Evolutionary conservation across 2,113 vertebrate species (phyloP).

Genomic region (Pipa parva): DNA sequence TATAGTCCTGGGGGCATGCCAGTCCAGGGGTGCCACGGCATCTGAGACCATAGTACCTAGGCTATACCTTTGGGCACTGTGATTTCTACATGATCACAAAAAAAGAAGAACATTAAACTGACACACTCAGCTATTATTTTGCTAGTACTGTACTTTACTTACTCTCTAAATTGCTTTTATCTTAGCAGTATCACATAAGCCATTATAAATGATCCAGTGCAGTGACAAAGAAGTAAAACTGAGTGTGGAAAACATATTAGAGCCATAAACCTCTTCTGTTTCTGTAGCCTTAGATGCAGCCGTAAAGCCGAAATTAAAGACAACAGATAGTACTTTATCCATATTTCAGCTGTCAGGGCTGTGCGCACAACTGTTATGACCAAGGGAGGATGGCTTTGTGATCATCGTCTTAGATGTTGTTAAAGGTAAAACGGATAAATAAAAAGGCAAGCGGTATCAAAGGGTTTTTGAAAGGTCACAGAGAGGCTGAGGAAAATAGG

Average conservation of each 20-base stretch:
- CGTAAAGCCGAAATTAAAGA: slow-evolving; percentile 12
- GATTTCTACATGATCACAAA: too few species aligned
- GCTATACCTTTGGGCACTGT: too few species aligned
- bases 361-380: slow-evolving; percentile 51
- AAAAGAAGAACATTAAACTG: too few species aligned
- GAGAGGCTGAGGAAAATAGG: slow-evolving; percentile 62
- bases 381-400: slow-evolving; percentile 49
- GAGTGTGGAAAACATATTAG: slow-evolving; percentile 8
- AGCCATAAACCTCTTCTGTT: slow-evolving; percentile 6
- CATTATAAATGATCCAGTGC: slow-evolving; percentile 6
- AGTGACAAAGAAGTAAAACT: slow-evolving; percentile 15
- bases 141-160: neutral
- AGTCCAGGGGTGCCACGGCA: too few species aligned
- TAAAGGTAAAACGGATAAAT: slow-evolving; percentile 53
- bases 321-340: slow-evolving; percentile 42
- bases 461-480: slow-evolving; percentile 51
- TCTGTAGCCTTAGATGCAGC: neutral
- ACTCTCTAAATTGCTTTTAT: slow-evolving; percentile 21
- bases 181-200: slow-evolving; percentile 9
- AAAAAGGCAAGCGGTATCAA: slow-evolving; percentile 50
- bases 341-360: slow-evolving; percentile 47
- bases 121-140: neutral
- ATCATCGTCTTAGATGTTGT: slow-evolving; percentile 56
- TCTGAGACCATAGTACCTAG: too few species aligned
- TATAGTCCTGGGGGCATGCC: too few species aligned